Evolutionary conservation across 2,888 invertebrate species (phyloP).

Genomic region (Drosophila kambysellisi): DNA sequence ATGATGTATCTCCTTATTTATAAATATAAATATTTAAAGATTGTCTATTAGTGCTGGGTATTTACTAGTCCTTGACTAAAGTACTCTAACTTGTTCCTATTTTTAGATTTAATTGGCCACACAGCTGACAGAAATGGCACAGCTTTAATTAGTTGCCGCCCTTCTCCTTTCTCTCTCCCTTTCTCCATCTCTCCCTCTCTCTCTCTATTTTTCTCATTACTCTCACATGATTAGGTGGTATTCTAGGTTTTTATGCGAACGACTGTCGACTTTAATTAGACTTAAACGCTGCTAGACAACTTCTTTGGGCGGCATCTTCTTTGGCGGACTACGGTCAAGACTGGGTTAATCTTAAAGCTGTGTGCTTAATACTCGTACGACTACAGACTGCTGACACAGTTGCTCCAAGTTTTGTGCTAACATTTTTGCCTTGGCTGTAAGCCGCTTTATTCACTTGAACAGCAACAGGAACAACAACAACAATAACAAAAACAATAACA

Average conservation of each 20-base stretch:
- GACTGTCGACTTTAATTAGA: constrained; percentile 71
- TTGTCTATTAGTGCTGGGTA: neutral
- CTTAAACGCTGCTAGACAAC: constrained; percentile 49
- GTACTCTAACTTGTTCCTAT: neutral
- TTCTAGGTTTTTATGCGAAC: constrained; percentile 51
- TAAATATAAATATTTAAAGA: neutral
- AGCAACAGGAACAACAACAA: constrained; percentile 32
- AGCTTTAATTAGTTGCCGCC: constrained; percentile 41
- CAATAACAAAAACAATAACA: constrained; percentile 25
- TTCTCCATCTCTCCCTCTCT: neutral
- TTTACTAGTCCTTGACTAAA: neutral
- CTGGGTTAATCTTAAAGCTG: constrained; percentile 68
- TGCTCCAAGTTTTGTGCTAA: constrained; percentile 45
- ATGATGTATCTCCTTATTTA: neutral
- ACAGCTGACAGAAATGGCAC: constrained; percentile 32
- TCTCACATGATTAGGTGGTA: constrained; percentile 33
- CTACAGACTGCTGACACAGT: constrained; percentile 51
- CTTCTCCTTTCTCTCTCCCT: neutral
- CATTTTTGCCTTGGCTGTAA: constrained; percentile 53
- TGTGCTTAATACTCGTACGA: constrained; percentile 64
- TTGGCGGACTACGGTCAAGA: constrained; percentile 36
- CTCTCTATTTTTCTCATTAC: neutral
- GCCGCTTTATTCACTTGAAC: constrained; percentile 48
- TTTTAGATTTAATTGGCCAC: constrained; percentile 41
- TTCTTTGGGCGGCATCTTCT: constrained; percentile 18